Evolutionary conservation across 1,140 invertebrate species (phyloP).

Genomic region (Ceratina japonica): DNA sequence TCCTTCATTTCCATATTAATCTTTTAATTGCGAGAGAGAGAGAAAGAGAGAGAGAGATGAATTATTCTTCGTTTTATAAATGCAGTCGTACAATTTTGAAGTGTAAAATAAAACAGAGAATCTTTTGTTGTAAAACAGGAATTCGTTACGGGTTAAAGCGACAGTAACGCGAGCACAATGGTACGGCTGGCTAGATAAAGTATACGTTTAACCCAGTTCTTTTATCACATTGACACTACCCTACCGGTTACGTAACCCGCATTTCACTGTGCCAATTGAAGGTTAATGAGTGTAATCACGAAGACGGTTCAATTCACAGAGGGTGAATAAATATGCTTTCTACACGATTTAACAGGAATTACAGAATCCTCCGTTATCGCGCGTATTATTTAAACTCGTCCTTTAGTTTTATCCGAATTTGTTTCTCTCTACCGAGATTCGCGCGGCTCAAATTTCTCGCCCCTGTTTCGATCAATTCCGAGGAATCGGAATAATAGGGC

Average conservation of each 20-base stretch:
- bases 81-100: too few species aligned
- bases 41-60: too few species aligned
- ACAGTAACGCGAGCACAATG: conserved; percentile 1
- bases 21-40: too few species aligned
- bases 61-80: not conserved
- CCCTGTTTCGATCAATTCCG: not conserved
- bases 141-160: not conserved
- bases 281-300: conserved; percentile 25
- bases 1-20: too few species aligned
- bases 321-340: not conserved
- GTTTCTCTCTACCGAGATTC: too few species aligned
- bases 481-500: not conserved
- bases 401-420: not conserved
- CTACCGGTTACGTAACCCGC: conserved; percentile 19
- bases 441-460: not conserved
- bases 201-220: conserved; percentile 32
- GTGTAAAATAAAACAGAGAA: not conserved
- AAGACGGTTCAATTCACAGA: not conserved
- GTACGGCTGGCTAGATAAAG: conserved; percentile 13
- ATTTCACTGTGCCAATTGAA: conserved; percentile 29
- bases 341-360: not conserved
- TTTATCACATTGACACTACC: conserved; percentile 28
- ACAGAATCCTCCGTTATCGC: not conserved
- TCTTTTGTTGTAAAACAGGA: not conserved
- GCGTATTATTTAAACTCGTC: not conserved